Percentiles rank a stretch among this genome's conserved stretches.
These are phyloP conservation scores for Corvus hawaiiensis DNA, from an alignment of 2,113 vertebrate species.

Conservation along the genomic window DNA sequence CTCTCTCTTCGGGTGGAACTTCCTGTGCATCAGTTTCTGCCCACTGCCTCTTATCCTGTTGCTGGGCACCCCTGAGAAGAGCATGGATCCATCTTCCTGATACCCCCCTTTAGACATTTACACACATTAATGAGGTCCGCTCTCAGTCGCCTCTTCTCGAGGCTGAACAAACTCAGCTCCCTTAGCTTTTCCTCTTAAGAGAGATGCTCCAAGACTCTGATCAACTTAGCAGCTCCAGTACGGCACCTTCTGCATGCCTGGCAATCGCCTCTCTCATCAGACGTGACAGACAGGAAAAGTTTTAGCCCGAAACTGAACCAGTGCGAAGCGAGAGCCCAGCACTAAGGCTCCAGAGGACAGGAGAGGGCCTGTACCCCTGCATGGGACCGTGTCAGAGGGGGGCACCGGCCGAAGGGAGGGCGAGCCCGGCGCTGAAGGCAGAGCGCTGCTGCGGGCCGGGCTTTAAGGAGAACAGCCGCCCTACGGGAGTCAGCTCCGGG, in stretches of 20 bases:
- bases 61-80: neutral
- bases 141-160: neutral
- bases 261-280: neutral
- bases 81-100: neutral
- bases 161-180: neutral
- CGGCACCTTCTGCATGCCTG: neutral
- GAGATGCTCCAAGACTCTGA: neutral
- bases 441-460: neutral
- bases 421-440: neutral
- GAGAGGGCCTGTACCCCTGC: accelerated
- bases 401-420: neutral
- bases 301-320: neutral
- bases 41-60: neutral
- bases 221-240: neutral
- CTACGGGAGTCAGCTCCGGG: neutral
- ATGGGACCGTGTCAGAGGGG: neutral
- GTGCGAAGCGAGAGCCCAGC: neutral
- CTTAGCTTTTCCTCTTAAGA: neutral
- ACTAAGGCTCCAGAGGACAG: accelerated
- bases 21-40: neutral
- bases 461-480: neutral
- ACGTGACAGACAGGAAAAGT: neutral
- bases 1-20: neutral
- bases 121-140: neutral
- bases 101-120: neutral